Evolutionary conservation across 2,113 vertebrate species (phyloP), one percentile per base, ranked within the genome.

Genomic region (Abramis brama): DNA sequence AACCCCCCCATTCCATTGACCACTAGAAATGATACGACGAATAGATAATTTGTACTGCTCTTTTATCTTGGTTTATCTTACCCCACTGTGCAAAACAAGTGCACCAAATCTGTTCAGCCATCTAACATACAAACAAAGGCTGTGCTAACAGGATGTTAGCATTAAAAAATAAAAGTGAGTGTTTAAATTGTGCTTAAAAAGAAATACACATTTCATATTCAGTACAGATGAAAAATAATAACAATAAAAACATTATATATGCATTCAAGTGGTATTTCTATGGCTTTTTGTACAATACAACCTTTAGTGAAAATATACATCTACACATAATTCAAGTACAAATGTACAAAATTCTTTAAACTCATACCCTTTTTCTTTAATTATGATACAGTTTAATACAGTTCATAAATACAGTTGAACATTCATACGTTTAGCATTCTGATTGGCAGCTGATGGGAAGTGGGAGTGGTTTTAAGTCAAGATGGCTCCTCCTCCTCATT

Each of bases 281-380:
- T 93, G 95, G 94, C 94, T 95, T 96, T 96, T 95, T 95, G 94
- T 96, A 96, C 95, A 96, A 93, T 95, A 94, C 95, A 95, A 94
- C 94, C 95, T 94, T 95, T 95, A 95, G 95, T 95, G 95, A 96
- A 97, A 96, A 96, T 95, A 97, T 97, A 97, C 96, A 97, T 97
- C 96, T 97, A 96, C 95, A 97, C 96, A 95, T 93, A 95, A 95
- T 94, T 94, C 95, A 96, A 95, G 94, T 96, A 95, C 93, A 95
- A 95, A 96, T 94, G 94, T 94, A 96, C 95, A 97, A 96, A 95
- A 93, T 73, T 93, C 94, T 94, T 94, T 94, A 94, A 96, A 95
- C 95, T 95, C 95, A 95, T 93, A 94, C 93, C 96, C 95, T 93
- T 91, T 27, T 94, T 93, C 93, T 93, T 94, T 92, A 95, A 94